Conservation (phyloP, 2,797 vertebrate genomes). For the Discoglossus pictus region DNA sequence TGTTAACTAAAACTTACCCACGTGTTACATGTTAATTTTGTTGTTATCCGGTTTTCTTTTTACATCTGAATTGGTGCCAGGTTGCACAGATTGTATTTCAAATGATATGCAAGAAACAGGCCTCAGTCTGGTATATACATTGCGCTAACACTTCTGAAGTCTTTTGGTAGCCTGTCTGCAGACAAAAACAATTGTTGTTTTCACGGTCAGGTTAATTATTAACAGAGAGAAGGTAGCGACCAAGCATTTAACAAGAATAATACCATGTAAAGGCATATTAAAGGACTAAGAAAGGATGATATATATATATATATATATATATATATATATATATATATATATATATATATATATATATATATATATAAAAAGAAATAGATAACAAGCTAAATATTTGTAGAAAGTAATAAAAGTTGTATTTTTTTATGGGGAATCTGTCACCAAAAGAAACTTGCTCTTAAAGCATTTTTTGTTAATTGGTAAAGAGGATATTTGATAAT, state of each 20-base stretch:
- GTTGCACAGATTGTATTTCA: conserved; percentile 71
- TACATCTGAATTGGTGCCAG: conserved; percentile 66
- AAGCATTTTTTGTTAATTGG: no score
- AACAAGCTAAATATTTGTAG: no score
- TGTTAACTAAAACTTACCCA: conserved; percentile 62
- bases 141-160: conserved; percentile 64
- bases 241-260: conserved; percentile 68
- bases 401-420: no score
- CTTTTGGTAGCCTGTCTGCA: conserved; percentile 58
- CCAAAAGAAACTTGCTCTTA: no score
- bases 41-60: conserved; percentile 63
- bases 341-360: no score
- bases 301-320: no score
- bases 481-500: no score
- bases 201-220: conserved; percentile 45
- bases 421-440: no score
- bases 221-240: conserved; percentile 29
- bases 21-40: conserved; percentile 62
- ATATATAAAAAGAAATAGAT: no score
- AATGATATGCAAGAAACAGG: conserved; percentile 65
- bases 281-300: no score
- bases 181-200: conserved; percentile 42
- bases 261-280: conserved; percentile 59
- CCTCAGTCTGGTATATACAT: conserved; percentile 64
- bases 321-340: no score